phyloP scores from a whole-genome alignment of 2,113 vertebrate species.

The Phrynosoma blainvillii region DNA sequence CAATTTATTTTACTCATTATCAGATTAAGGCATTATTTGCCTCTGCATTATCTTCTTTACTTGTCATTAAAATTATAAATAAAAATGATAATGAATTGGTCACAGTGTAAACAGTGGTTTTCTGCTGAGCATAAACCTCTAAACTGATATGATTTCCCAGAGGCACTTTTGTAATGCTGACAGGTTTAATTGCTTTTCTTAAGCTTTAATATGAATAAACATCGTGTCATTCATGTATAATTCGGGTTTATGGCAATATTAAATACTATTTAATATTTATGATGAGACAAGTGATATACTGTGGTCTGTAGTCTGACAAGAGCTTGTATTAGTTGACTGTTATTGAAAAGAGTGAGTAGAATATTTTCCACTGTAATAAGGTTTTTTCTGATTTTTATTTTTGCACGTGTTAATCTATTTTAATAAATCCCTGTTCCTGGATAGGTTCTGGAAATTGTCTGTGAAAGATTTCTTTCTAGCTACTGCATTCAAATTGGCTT shows the following conservation, averaged over 20 bases:
- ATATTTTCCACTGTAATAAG: slow-evolving; percentile 5
- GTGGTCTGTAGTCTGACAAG: background rate
- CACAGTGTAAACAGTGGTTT: background rate
- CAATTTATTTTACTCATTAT: background rate
- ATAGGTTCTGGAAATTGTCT: slow-evolving; percentile 18
- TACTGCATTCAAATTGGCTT: slow-evolving; percentile 32
- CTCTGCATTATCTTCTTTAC: background rate
- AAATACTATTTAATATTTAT: slow-evolving; percentile 9
- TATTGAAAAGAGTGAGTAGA: background rate
- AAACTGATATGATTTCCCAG: slow-evolving; percentile 12
- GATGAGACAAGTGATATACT: background rate
- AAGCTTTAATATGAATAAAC: slow-evolving; percentile 10
- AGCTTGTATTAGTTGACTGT: background rate
- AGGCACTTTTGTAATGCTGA: background rate
- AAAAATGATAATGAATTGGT: background rate
- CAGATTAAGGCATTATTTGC: background rate
- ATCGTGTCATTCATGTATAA: slow-evolving; percentile 19
- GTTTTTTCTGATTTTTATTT: slow-evolving; percentile 10
- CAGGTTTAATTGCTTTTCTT: background rate
- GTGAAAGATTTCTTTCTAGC: background rate
- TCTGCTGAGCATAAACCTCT: background rate
- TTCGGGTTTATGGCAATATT: background rate
- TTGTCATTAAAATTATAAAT: background rate
- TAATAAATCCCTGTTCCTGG: slow-evolving; percentile 15
- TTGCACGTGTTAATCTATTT: background rate